Base-by-base conservation (phyloP, 2,888 invertebrate genomes). In the Hirtodrosophila cameraria region DNA sequence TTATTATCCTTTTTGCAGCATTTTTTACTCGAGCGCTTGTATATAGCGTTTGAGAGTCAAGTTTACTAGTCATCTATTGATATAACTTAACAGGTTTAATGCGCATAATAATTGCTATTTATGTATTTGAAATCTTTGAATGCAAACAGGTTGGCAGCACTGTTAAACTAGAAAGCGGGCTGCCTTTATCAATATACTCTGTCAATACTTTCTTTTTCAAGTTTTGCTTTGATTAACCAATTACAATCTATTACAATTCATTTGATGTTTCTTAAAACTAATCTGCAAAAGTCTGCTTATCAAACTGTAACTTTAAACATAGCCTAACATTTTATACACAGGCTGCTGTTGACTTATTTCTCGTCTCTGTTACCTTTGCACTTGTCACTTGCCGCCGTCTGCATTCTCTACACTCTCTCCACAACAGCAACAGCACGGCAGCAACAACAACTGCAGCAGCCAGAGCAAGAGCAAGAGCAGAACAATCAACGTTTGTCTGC, bases 401-500 rank as follows among this genome's bases (percentile, higher is more conserved):
- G 50, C 54, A 49, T 16, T 33, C 42, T 62, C 36, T 52, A 43
- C 55, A 55, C 39, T 54, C 49, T 42, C 28, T 36, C 27, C 43
- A 46, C 33, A 53, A 33, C 41, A 43, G 8, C 54, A 48, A 25
- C 28, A 39, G 13, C 20, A 43, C 8, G 38, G 23, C n/a, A 33
- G 30, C 38, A 18, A 2, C 58, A 52, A 28, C 27, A 39, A 16
- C 20, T 46, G 39, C 8, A 38, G 28, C n/a, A 33, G 30, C 38
- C 18, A 9, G 25, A 49, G 39, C 2, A 48, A 64, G 54, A 61
- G 60, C 39, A 18, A 42, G 65, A 61, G 58, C 67, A 67, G 55
- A 42, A 75, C 84, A 79, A 77, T 81, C 81, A 81, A 66, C 81
- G 65, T 68, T 71, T 81, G 82, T 77, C 63, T 66, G 82, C 64